A percentile compares a stretch with the other conserved stretches of the same genome.
phyloP scores from a whole-genome alignment of 2,888 invertebrate species.

The Conchocele bisecta region DNA sequence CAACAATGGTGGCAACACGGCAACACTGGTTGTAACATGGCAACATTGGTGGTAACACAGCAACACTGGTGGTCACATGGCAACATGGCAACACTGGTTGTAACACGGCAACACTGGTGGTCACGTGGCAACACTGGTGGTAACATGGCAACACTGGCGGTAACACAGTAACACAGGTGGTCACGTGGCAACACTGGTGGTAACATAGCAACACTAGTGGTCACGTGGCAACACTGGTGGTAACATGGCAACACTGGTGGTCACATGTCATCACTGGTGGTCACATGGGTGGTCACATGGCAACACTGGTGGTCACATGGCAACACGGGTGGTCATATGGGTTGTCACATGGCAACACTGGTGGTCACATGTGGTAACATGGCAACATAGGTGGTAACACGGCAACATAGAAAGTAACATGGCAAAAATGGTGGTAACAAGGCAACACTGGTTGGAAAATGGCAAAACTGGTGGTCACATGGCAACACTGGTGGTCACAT shows the following conservation, averaged over 20 bases:
- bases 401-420: not conserved
- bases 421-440: not conserved
- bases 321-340: not conserved
- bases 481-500: no score
- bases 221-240: not conserved
- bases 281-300: conserved; percentile 29
- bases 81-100: not conserved
- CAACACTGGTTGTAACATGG: not conserved
- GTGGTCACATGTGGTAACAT: not conserved
- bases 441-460: not conserved
- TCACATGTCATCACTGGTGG: not conserved
- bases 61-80: not conserved
- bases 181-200: not conserved
- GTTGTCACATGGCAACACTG: not conserved
- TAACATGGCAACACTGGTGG: not conserved
- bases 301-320: not conserved
- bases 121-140: not conserved
- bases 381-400: not conserved
- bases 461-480: not conserved
- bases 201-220: not conserved
- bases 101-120: not conserved
- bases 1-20: not conserved
- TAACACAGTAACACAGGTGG: not conserved
- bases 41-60: not conserved
- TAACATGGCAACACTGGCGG: conserved; percentile 30